These are phyloP conservation scores for Orientallactaga bullata DNA, from an alignment of 2,113 vertebrate species.

Conservation along the genomic window DNA sequence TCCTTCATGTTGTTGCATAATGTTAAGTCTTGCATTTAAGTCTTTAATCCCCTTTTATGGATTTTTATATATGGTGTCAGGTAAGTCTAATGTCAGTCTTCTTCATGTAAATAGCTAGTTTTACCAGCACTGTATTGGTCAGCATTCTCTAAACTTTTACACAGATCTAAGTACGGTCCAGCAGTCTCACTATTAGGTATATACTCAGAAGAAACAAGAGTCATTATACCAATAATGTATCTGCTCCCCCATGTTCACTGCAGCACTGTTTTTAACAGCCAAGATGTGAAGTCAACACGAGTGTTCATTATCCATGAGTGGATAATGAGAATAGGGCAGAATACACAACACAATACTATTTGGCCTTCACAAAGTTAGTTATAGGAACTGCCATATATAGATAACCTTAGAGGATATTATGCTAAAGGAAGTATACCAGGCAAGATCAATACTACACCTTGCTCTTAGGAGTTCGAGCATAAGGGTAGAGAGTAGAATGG, in stretches of 20 bases:
- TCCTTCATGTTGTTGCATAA: background rate
- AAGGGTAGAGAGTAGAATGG: background rate
- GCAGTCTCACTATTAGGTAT: background rate
- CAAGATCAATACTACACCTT: background rate
- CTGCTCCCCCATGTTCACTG: background rate
- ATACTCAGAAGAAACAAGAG: no score
- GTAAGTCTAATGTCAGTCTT: background rate
- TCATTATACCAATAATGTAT: background rate
- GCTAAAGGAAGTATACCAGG: background rate
- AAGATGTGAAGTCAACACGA: background rate
- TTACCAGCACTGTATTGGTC: background rate
- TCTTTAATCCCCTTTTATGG: background rate
- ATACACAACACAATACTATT: background rate
- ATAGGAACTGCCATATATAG: background rate
- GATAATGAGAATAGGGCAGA: background rate
- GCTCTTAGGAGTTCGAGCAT: background rate
- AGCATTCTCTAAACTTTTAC: no score
- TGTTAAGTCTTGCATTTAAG: background rate
- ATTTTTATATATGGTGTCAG: background rate
- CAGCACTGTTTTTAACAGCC: background rate
- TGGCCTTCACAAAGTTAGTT: background rate
- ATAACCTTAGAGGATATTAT: background rate
- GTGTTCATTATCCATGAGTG: background rate
- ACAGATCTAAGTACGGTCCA: background rate
- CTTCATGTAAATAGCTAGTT: background rate